Percentiles rank a stretch among this genome's conserved stretches.
phyloP scores from a whole-genome alignment of 2,888 invertebrate genomes.

The Nasonovia ribisnigri region DNA sequence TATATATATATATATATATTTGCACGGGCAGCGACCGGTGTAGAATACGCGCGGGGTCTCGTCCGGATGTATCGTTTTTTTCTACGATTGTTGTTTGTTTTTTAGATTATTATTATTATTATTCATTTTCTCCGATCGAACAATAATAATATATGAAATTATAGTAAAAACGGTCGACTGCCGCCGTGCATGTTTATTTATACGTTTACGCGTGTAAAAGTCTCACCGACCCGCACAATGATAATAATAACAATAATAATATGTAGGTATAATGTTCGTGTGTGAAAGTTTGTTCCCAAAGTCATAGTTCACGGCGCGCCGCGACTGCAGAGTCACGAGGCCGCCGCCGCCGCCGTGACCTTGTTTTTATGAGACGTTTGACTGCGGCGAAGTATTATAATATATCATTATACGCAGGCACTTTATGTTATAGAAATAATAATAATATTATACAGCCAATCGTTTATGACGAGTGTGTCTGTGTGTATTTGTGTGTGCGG shows the following conservation, averaged over 20 bases:
- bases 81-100: background rate
- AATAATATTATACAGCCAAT: background rate
- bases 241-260: background rate
- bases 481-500: background rate
- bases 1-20: background rate
- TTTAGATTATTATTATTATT: background rate
- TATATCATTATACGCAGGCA: too few relatives aligned
- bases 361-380: constrained; percentile 40
- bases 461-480: background rate
- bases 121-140: background rate
- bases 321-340: constrained; percentile 39
- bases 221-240: background rate
- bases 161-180: background rate
- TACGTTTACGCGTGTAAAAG: background rate
- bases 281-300: constrained; percentile 51
- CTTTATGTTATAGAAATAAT: background rate
- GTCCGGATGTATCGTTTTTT: constrained; percentile 19
- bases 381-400: background rate
- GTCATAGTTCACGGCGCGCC: constrained; percentile 53
- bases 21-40: background rate
- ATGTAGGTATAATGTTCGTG: constrained; percentile 1
- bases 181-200: background rate
- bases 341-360: background rate
- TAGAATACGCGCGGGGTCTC: background rate
- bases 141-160: background rate